Evolutionary conservation across 1,140 invertebrate genomes (phyloP).

Genomic region (Leptoteleia sp.): DNA sequence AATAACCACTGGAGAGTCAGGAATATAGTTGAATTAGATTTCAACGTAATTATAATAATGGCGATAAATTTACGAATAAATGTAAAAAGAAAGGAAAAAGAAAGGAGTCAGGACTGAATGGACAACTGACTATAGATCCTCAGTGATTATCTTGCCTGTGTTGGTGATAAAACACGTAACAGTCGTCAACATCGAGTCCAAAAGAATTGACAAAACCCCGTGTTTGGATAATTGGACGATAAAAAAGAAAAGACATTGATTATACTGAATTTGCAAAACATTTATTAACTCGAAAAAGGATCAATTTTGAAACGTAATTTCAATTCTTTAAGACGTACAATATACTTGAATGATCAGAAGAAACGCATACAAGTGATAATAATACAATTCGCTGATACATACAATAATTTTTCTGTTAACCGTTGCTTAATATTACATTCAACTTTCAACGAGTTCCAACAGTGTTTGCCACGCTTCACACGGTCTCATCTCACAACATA

Average conservation of each 20-base stretch:
- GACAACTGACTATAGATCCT: too few species aligned
- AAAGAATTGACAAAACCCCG: constrained; percentile 61
- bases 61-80: too few species aligned
- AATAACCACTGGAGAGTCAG: constrained; percentile 5
- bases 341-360: constrained; percentile 30
- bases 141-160: constrained; percentile 1
- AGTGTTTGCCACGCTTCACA: constrained; percentile 1
- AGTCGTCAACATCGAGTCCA: constrained; percentile 41
- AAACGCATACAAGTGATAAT: constrained; percentile 52
- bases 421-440: constrained; percentile 28
- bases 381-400: constrained; percentile 55
- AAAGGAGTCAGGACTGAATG: too few species aligned
- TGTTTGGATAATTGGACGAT: constrained; percentile 55
- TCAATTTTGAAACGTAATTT: constrained; percentile 61
- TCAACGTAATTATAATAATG: too few species aligned
- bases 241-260: constrained; percentile 59
- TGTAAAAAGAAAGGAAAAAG: too few species aligned
- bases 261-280: constrained; percentile 47
- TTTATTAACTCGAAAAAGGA: constrained; percentile 46
- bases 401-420: constrained; percentile 37
- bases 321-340: constrained; percentile 62
- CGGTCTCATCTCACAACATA: constrained; percentile 7
- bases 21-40: background rate
- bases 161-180: background rate
- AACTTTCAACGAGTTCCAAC: constrained; percentile 1